Conservation (phyloP, 2,888 invertebrate genomes). For the Xylota sylvarum region DNA sequence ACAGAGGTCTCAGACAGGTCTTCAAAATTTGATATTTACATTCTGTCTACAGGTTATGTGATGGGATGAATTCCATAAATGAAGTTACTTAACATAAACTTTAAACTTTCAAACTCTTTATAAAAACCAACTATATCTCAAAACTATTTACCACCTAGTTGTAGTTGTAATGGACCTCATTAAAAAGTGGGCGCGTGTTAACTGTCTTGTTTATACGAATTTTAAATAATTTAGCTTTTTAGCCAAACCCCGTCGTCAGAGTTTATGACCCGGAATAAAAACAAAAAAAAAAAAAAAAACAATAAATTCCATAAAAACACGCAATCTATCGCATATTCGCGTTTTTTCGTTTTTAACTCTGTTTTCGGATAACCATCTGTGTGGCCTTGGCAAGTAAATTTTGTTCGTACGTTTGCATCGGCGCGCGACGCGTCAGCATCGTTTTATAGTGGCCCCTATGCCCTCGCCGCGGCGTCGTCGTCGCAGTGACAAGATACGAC, state of each 20-base stretch:
- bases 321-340: conserved; percentile 43
- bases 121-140: neutral
- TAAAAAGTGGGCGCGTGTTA: neutral
- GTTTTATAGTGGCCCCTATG: conserved; percentile 51
- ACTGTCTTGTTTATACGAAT: neutral
- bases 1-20: too few species aligned
- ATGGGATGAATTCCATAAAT: neutral
- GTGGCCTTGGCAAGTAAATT: conserved; percentile 55
- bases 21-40: too few species aligned
- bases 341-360: neutral
- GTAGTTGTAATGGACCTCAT: neutral
- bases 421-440: conserved; percentile 48
- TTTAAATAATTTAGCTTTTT: neutral
- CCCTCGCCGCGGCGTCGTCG: conserved; percentile 25
- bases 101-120: neutral
- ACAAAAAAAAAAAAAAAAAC: conserved; percentile 14
- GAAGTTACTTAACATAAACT: too few species aligned
- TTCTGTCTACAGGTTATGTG: neutral
- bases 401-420: conserved; percentile 26
- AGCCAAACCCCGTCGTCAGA: neutral
- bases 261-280: conserved; percentile 38
- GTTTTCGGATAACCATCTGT: conserved; percentile 48
- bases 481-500: conserved; percentile 74
- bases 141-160: neutral
- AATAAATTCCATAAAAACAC: conserved; percentile 44